Evolutionary conservation across 2,888 invertebrate species (phyloP), one percentile per base, ranked within the genome.

Genomic region (Chorisops tibialis): DNA sequence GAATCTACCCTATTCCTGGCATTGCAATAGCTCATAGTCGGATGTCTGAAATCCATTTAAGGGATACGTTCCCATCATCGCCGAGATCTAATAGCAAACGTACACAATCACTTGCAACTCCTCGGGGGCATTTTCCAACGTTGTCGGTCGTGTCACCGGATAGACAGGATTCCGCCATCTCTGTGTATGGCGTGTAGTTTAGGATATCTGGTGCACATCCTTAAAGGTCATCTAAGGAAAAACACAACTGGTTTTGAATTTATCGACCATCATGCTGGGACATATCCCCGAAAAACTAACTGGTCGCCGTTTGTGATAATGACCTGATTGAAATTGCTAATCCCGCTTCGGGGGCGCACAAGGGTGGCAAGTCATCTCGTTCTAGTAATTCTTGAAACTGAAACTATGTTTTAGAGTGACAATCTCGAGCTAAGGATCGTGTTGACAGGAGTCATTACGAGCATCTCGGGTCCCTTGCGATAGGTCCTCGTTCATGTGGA

Each of bases 361-460:
- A 5, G 30, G 9, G 30, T 30, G n/a, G 12, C 12, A n/a, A 11
- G 41, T 41, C 41, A n/a, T 41, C 16, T 14, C 16, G 41, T 14
- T 16, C 41, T 30, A 5, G 30, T 30, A 6, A 41, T 41, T 14
- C 16, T 52, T 52, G 2, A 38, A 52, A 2, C 19, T 21, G 7
- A 5, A 21, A 43, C 30, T 12, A 30, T 52, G 52, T 52, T 56
- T 56, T 22, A 56, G 43, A 45, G 56, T 45, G 56, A 18, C 56
- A 59, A 59, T 59, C 47, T 48, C 22, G 47, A 45, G 18, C 43
- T 58, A 58, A 59, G 19, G 19, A 59, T 47, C 47, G 19, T 59
- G 59, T 59, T 59, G 59, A 59, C 59, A 59, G 48, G 59, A 59
- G 21, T 59, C 38, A 59, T 59, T 56, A 56, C 14, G 30, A 45